Base-by-base conservation (phyloP, 2,113 vertebrate species). In the Parotia lawesii region DNA sequence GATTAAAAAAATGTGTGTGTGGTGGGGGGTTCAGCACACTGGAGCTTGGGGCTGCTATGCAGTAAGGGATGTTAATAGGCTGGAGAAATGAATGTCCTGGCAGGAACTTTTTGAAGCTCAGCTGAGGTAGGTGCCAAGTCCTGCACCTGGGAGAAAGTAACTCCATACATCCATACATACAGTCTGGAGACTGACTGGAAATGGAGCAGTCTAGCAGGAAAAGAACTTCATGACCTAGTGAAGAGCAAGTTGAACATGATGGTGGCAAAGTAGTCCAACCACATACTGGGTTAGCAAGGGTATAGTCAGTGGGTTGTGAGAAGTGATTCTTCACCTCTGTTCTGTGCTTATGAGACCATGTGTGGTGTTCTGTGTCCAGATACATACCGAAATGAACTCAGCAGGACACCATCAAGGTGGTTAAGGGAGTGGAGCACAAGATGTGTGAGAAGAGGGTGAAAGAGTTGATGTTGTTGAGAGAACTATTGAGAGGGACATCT, bases 151-250 rank as follows among this genome's bases (percentile, higher is more conserved):
- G 24, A 75, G 54, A 42, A 91, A 54, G 24, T 72, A 82, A 27
- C 1, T 1, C 53, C 4, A 1, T 40, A 12, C 28, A 33, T 60
- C 45, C 33, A 5, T n/a, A 7, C 18, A 1, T 74, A 3, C 16
- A n/a, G 35, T 25, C 3, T 21, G 72, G 42, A 42, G 19, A 20
- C n/a, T 80, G 58, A 12, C 28, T 78, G 71, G 47, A 74, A 77
- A 29, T 3, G 3, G 58, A 85, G 70, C n/a, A 47, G 44, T 50
- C 48, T 70, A 40, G 18, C 57, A 87, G 74, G 20, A 67, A 60
- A 75, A 45, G n/a, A 53, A 50, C 19, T 74, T 42, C 4, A 3
- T 57, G 62, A 48, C 37, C 31, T 47, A 28, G 11, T 25, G 50
- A 44, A 56, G n/a, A 57, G 56, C n/a, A 50, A 40, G 50, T 38